Base-by-base conservation (phyloP, 2,797 vertebrate species). In the Geotrypetes seraphini region DNA sequence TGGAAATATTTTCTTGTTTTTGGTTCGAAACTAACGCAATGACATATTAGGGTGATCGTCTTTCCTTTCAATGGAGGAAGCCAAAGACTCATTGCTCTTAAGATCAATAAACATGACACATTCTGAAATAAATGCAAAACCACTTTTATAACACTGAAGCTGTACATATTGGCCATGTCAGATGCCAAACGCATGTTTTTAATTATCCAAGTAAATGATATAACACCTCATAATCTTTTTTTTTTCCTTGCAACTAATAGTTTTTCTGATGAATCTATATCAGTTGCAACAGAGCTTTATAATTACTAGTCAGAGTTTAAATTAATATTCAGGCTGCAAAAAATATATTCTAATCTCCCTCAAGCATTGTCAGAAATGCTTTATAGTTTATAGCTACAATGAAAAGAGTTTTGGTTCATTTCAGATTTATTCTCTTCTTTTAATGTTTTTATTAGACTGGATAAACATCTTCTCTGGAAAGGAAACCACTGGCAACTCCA, bases 381-480 rank as follows among this genome's bases (percentile, higher is more conserved):
- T 75, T 46, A 63, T 42, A 53, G 52, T 20, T 3, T 26, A 9
- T 0, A 47, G 60, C 47, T 61, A 56, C 12, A 44, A 39, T 31
- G 50, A 70, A 73, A 70, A 70, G 73, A 53, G 67, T 63, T 68
- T 55, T 60, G 64, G 70, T 67, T 68, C 57, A 33, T 37, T n/a
- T 34, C 65, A 63, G 74, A 79, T 73, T 82, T 71, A 66, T 68
- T 71, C 66, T 52, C 36, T 30, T 28, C n/a, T 60, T 67, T 66
- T 55, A 30, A 60, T 86, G 75, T 71, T 85, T 85, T 76, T 66
- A 75, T 74, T 77, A 57, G 71, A 57, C 65, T 76, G 67, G 73
- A 76, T 73, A 88, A 88, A 85, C 73, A 80, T 67, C 61, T 75
- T 66, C 29, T 31, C 47, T 14, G 48, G 47, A 58, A 40, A 39